Base-by-base conservation (phyloP, 2,888 invertebrate species). In the Lasioglossum malachurum region DNA sequence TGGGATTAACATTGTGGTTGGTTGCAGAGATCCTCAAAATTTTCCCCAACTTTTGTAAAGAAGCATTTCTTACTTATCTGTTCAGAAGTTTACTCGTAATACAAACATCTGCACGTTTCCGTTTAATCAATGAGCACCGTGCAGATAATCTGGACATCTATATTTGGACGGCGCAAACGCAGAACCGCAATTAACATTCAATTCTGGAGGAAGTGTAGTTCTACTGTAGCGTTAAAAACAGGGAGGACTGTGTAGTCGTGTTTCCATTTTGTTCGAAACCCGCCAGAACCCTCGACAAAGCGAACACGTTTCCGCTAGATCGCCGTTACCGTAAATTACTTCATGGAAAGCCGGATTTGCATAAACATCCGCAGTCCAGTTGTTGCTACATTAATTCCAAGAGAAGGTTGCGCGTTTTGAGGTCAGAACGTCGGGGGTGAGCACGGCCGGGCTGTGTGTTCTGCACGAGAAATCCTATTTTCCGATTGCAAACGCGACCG, bases 361-460 rank as follows among this genome's bases (percentile, higher is more conserved):
- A 60, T 31, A 79, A 23, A 64, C 31, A 64, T 64, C 64, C 64
- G 64, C 44, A 74, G 64, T 64, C 64, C 64, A 31, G 64, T 31
- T 64, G 64, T 64, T 64, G 64, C 64, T 64, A 75, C 57, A 74
- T 74, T 67, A 64, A 64, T 64, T 64, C 64, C 31, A 31, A 31
- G 64, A 64, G 64, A 64, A 64, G 64, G 64, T 64, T 64, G 31
- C 64, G 19, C 64, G 64, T 64, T 64, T 64, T 31, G 31, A 64
- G 64, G 64, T 64, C 64, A 31, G 19, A 7, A 31, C 64, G 64
- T 64, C 64, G 64, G n/a, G n/a, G 64, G 31, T 7, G 31, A 64
- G n/a, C 16, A 16, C 64, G 19, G 31, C 7, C 64, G 8, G 2
- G 31, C 16, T 16, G 64, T 16, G 31, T 16, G 64, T 64, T 64